Base-by-base conservation (phyloP, 2,797 vertebrate species). In the Tragopan temminckii region DNA sequence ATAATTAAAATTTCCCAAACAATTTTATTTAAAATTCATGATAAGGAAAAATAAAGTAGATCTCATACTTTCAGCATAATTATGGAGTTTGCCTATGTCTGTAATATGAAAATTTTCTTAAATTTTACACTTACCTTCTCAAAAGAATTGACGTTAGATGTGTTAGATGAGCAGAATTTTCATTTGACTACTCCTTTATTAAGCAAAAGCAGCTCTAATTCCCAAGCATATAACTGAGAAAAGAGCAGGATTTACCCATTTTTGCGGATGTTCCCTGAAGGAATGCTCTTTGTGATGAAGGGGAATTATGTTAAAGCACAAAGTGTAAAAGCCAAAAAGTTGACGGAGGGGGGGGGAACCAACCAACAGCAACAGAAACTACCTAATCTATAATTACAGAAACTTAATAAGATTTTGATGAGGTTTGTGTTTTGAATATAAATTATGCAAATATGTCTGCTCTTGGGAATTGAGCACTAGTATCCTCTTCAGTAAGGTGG, bases 1-100 rank as follows among this genome's bases (percentile, higher is more conserved):
- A 68, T 97, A 96, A 96, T 92, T 95, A 80, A 78, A 87, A 58
- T 93, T 96, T 95, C 96, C 94, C 78, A 93, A 96, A 97, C 90
- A 97, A 85, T 88, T 93, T 20, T 89, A 63, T 97, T 86, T 55
- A 95, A 95, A 83, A 93, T 81, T 96, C 74, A 77, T 35, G 25
- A 77, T 93, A 81, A 95, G 88, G 94, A 81, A 83, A 79, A 84
- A 87, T 12, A 96, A 96, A 97, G 93, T 70, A 95, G 64, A 91
- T 93, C 69, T 94, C 76, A 88, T 70, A 87, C 88, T 96, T 97
- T 93, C 84, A 93, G 71, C 66, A 89, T 94, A 97, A 96, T 97
- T 95, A 95, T 69, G 69, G 62, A 77, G 53, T 93, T 97, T 97
- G 91, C 87, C 67, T 52, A 48, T 94, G 80, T 77, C 86, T 95